phyloP scores from a whole-genome alignment of 1,140 invertebrate genomes.

The Calephelis nemesis region DNA sequence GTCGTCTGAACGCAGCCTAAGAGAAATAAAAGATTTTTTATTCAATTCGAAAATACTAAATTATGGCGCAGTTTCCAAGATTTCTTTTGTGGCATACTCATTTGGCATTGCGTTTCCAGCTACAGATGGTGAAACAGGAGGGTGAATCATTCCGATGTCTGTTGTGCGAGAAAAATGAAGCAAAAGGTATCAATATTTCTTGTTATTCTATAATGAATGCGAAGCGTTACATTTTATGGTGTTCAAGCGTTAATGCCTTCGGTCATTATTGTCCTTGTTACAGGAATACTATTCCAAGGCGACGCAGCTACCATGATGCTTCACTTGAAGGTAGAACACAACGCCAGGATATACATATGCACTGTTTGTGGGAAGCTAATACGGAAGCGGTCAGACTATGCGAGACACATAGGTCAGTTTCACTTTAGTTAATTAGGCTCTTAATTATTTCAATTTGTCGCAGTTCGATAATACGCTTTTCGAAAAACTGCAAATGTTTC shows the following conservation, averaged over 20 bases:
- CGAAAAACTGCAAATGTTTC: too few relatives aligned
- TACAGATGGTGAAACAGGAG: slow-evolving; percentile 75
- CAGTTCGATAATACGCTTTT: too few relatives aligned
- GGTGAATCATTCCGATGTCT: slow-evolving; percentile 81
- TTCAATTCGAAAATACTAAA: too few relatives aligned
- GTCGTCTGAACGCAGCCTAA: too few relatives aligned
- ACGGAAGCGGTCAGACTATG: slow-evolving; percentile 81
- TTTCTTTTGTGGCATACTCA: too few relatives aligned
- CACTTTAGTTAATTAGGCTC: background rate
- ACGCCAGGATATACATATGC: slow-evolving; percentile 84
- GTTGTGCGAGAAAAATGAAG: slow-evolving; percentile 70
- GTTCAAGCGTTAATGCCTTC: background rate
- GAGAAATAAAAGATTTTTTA: too few relatives aligned
- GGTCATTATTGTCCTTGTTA: background rate
- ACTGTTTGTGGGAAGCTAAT: slow-evolving; percentile 85
- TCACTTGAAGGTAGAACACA: slow-evolving; percentile 82
- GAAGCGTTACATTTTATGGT: background rate
- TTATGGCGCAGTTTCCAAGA: too few relatives aligned
- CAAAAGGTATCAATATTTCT: slow-evolving; percentile 28
- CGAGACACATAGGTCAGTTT: slow-evolving; percentile 79
- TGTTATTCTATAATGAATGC: too few relatives aligned
- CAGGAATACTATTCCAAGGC: slow-evolving; percentile 36
- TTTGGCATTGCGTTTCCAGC: background rate
- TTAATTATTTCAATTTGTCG: too few relatives aligned
- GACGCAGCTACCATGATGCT: slow-evolving; percentile 81